phyloP scores from a whole-genome alignment of 2,113 vertebrate species.

The Rutilus rutilus region DNA sequence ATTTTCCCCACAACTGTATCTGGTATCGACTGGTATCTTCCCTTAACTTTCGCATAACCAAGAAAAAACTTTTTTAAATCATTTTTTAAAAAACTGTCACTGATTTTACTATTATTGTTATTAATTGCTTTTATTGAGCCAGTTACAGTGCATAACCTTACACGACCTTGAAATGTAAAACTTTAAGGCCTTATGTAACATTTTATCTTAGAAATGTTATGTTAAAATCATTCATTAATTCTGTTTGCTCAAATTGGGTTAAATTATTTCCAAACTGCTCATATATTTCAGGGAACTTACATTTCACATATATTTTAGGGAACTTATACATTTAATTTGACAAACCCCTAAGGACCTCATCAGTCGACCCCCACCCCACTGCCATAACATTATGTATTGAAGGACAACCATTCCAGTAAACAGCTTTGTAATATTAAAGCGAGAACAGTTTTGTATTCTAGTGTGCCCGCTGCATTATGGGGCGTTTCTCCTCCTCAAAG shows the following conservation, averaged over 20 bases:
- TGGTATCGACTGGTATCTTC: too few species aligned
- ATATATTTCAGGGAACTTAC: not conserved
- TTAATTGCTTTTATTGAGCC: too few species aligned
- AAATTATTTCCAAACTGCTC: not conserved
- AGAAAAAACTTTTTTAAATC: too few species aligned
- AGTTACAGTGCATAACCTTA: not conserved
- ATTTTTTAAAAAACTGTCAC: too few species aligned
- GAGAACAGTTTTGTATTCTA: not conserved
- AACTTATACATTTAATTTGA: not conserved
- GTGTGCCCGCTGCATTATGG: not conserved
- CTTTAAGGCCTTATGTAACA: not conserved
- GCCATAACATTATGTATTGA: not conserved
- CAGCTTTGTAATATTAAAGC: not conserved
- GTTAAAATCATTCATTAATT: not conserved
- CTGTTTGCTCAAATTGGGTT: not conserved
- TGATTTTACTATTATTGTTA: too few species aligned
- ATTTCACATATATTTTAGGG: not conserved
- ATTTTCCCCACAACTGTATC: too few species aligned
- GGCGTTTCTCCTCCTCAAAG: not conserved
- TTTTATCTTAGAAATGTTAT: not conserved
- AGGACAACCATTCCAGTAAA: not conserved
- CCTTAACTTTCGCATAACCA: too few species aligned
- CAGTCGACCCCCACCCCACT: not conserved
- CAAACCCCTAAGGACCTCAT: not conserved
- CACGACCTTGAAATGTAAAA: not conserved